Evolutionary conservation across 2,888 invertebrate species (phyloP), one percentile per base, ranked within the genome.

Genomic region (Morinoia aosen): DNA sequence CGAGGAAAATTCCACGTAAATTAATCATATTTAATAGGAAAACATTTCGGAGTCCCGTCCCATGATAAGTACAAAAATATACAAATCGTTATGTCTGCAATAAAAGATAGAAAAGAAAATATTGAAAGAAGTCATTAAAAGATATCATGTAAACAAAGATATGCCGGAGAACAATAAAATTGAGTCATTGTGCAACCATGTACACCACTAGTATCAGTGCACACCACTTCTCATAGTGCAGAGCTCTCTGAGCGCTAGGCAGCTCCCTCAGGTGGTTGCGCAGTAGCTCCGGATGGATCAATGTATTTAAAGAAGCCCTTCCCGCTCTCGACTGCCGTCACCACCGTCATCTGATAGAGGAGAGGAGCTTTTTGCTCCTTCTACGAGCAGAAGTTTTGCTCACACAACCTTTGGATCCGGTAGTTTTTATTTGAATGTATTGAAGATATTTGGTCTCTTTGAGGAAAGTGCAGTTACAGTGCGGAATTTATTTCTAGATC

Each of bases 221-320:
- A 61, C 3, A 8, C 61, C 33, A 33, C 33, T 76, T 16, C 76
- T 25, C 76, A 33, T 7, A 33, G 25, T 76, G 76, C 76, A 76
- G 33, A 33, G 3, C 8, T 33, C 33, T 76, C 76, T 33, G 76
- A 76, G 33, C 2, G 76, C 48, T 90, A 10, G 16, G 90, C 39
- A 11, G 39, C 58, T 61, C 14, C n/a, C 94, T 25, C 16, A 14
- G 94, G 94, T 94, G 56, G 94, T 56, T 58, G 40, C 57, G 88
- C 76, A 39, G 12, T 88, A 88, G 95, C 57, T 12, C 58, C 11
- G 40, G 90, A 40, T 48, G 90, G 90, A 90, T 90, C 90, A 90
- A 90, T 90, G 90, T 40, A 90, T 90, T 90, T 90, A 90, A 90
- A 90, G 90, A 90, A 90, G 90, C 90, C 90, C 90, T 90, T 76